Evolutionary conservation across 2,888 invertebrate species (phyloP), one percentile per base, ranked within the genome.

Genomic region (Temnothorax ravouxi): DNA sequence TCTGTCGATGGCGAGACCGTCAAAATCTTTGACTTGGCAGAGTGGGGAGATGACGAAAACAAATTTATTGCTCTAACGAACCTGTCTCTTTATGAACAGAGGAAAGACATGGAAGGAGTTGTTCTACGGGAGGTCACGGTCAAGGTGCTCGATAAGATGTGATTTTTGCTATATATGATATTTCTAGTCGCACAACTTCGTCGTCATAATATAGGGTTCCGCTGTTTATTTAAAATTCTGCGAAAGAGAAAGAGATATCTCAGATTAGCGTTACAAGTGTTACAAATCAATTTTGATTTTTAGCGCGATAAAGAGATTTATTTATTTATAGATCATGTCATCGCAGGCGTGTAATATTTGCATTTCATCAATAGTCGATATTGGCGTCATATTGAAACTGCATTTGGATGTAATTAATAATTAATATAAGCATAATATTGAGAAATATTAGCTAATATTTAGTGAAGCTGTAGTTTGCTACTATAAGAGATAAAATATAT

Each of bases 31-130:
- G 80, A 87, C 13, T n/a, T 90, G n/a, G 88, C 82, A 0, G 64
- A 50, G 0, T 90, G 89, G 91, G 8, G 50, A 8, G 47, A n/a
- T 18, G 4, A 18, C 0, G 52, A 66, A 0, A 52, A 21, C 2
- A 15, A 44, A 38, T 69, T 90, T 15, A 9, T 59, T 0, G 25
- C 59, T 4, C 15, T 79, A 2, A 83, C 76, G 0, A 54, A 74
- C 0, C 13, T 44, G 3, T 64, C 75, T 4, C 13, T 92, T 0
- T 86, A 87, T 71, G 76, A 86, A 9, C 86, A 91, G 6, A 85
- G 92, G 21, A 77, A 62, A 0, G 62, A 90, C 44, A 47, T 92
- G 38, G 82, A 85, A 9, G 88, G 90, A 8, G 29, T 18, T 5
- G 76, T 86, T n/a, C 8, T 92, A 29, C 81, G 76, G 3, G 86